Evolutionary conservation across 2,113 vertebrate genomes (phyloP), one percentile per base, ranked within the genome.

Genomic region (Heteronetta atricapilla): DNA sequence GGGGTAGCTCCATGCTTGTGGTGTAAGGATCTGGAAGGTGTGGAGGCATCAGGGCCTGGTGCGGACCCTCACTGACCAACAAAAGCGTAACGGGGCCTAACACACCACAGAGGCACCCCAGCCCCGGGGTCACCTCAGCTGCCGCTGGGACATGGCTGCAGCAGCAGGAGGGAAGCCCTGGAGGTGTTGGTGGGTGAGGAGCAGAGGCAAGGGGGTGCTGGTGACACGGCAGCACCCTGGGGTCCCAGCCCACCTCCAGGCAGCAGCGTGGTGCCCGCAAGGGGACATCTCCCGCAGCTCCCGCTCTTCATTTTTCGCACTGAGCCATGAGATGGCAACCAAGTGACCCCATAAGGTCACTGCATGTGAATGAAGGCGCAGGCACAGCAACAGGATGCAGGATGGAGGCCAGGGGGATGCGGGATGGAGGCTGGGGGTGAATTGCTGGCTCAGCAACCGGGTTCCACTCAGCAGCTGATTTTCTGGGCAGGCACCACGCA

Each of bases 191-290:
- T 6, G 21, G 53, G 21, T 1, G 3, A 64, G 38, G 28, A 63
- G 23, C 38, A 62, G 5, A 0, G 20, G 50, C 59, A 80, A 3
- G 0, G 4, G 69, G 44, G 28, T 15, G 6, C 34, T 79, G 33
- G 16, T 69, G 62, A 44, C 8, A 16, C 0, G 0, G 22, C 8
- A 66, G 19, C 58, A 36, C 19, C 0, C 44, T 13, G 46, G 8
- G 26, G 5, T 59, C 31, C 44, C 46, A 25, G 66, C 28, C 5
- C 2, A 2, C 5, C n/a, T 38, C 15, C 13, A 77, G 23, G 34
- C 67, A 83, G 34, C 67, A 83, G 28, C 0, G 0, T 42, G 78
- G 34, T 67, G 55, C 44, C 55, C 59, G 44, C 8, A 36, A 93
- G 90, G 28, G 38, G 36, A 62, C 12, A 9, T 53, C 16, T 81